Base-by-base conservation (phyloP, 2,888 invertebrate genomes). In the Panorpa germanica region DNA sequence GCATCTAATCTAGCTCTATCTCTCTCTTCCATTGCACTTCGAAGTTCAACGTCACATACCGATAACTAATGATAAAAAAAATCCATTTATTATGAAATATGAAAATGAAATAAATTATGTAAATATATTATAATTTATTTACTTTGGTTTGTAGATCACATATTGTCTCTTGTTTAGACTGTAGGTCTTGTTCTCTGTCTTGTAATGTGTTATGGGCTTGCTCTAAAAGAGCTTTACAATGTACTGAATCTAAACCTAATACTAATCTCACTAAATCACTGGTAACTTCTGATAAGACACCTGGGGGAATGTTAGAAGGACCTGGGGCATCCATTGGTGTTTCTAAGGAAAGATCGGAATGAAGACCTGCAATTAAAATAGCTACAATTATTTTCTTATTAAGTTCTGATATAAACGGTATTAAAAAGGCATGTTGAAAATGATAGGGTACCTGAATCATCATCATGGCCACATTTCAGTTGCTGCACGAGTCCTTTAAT, bases 141-240 rank as follows among this genome's bases (percentile, higher is more conserved):
- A 81, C 72, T 61, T 81, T 81, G 43, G 77, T 75, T 39, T 77
- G 78, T 36, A 82, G 61, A 39, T 83, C 78, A 46, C 78, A 70
- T 32, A 85, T 70, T 30, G 75, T 59, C 36, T 82, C 81, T 34
- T 74, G 72, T 45, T 80, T 71, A 46, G 77, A 70, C 42, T 78
- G 76, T 27, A 85, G 65, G 55, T 85, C 83, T 14, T 80, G 65
- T 44, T 78, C 80, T 31, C 78, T 61, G 39, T 82, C 78, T 36
- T 76, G 61, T 5, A 81, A 65, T 30, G 78, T 70, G 14, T 77
- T 64, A 33, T 76, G 69, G 10, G 78, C 70, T 39, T 76, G 72
- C 28, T 82, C 82, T 30, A 81, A 59, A 41, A 81, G 70, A 46
- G 81, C 78, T 28, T 75, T 60, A 20, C 80, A 66, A 37, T 74